Conservation (phyloP, 2,113 vertebrate genomes). For the Muscicapa adusta region DNA sequence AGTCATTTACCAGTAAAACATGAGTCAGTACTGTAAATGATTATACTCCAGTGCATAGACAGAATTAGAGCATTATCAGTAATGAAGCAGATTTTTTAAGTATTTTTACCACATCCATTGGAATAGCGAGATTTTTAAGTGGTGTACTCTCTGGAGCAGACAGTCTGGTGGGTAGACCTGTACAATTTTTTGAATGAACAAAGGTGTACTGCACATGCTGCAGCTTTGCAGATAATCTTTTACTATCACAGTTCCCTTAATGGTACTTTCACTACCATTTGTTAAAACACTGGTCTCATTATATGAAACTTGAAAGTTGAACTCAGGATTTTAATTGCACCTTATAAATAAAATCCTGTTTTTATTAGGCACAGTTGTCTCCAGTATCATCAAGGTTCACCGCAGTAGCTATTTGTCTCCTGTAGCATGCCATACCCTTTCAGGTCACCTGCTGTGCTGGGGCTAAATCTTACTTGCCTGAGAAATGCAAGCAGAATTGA, state of each 20-base stretch:
- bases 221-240: background rate
- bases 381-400: conserved; percentile 54
- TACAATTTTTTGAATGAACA: conserved; percentile 18
- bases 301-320: conserved; percentile 45
- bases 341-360: conserved; percentile 48
- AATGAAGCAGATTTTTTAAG: conserved; percentile 28
- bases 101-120: conserved; percentile 5
- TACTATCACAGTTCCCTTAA: background rate
- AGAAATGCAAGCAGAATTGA: conserved; percentile 11
- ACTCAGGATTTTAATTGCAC: conserved; percentile 35
- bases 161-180: background rate
- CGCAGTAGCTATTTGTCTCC: conserved; percentile 42
- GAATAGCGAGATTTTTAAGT: background rate
- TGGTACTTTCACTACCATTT: background rate
- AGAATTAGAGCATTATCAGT: conserved; percentile 40
- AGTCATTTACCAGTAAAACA: conserved; percentile 59
- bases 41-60: background rate
- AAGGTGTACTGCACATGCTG: background rate
- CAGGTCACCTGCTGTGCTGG: conserved; percentile 23
- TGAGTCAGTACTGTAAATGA: conserved; percentile 55
- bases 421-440: background rate
- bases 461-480: conserved; percentile 9
- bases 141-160: background rate
- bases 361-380: conserved; percentile 42
- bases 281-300: conserved; percentile 31